These are phyloP conservation scores for Saccopteryx bilineata DNA, from an alignment of 2,113 vertebrate genomes.

Conservation along the genomic window DNA sequence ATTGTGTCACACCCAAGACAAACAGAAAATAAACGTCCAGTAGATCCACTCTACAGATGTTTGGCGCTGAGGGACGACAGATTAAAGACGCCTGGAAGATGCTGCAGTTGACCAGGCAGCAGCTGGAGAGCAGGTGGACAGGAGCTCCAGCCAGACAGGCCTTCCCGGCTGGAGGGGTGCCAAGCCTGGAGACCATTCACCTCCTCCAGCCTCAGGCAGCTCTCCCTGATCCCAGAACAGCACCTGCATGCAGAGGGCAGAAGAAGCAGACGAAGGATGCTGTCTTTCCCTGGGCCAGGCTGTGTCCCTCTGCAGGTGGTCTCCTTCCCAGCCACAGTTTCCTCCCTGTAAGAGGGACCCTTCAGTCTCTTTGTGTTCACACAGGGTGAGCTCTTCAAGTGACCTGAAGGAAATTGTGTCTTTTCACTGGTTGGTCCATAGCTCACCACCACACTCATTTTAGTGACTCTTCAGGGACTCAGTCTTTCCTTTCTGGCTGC, in stretches of 20 bases:
- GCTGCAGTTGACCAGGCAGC: neutral
- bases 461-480: neutral
- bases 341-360: neutral
- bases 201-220: neutral
- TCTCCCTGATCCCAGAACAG: neutral
- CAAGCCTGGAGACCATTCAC: neutral
- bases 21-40: slow-evolving; percentile 76
- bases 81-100: slow-evolving; percentile 68
- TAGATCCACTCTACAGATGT: slow-evolving; percentile 74
- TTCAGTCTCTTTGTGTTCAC: neutral
- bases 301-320: accelerated
- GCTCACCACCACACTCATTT: neutral
- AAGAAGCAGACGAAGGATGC: neutral
- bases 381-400: neutral
- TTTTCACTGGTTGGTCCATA: neutral
- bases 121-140: slow-evolving; percentile 81
- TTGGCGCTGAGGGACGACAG: slow-evolving; percentile 53
- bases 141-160: neutral
- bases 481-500: neutral
- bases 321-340: neutral
- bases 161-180: neutral
- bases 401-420: neutral
- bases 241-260: neutral
- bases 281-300: neutral
- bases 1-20: slow-evolving; percentile 76